Base-by-base conservation (phyloP, 2,797 vertebrate genomes). In the Ciconia nigra region DNA sequence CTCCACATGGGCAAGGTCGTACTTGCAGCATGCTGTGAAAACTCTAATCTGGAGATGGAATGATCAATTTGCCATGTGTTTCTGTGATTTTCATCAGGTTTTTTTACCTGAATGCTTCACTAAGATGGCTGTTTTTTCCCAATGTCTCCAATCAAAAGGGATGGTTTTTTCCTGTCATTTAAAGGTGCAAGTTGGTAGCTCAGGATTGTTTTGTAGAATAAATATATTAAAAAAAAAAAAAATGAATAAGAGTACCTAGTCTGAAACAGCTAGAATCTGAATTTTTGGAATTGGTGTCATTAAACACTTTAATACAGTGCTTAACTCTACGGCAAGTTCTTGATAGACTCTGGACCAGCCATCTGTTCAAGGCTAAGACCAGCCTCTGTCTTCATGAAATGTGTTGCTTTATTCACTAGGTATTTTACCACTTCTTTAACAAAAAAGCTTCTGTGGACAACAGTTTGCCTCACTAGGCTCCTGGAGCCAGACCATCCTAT, bases 361-460 rank as follows among this genome's bases (percentile, higher is more conserved):
- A 31, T 73, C 61, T 63, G 76, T 39, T 65, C 29, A 22, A 70
- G 41, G 58, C 69, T 47, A 55, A 33, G 73, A 47, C 55, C 61
- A 67, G 55, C 59, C 55, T 47, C 15, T 29, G 4, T 54, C 67
- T 74, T 65, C 5, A 15, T 39, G 82, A 49, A 44, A 41, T 20
- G 21, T 47, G 4, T 39, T 55, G 46, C 35, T 78, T 79, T 74
- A 19, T 63, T 87, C 77, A 39, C 51, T n/a, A 29, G 35, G 29
- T 8, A 3, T 65, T 63, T 92, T 83, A 78, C 61, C 57, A 41
- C n/a, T 80, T 51, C 51, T 87, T n/a, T 52, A 62, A 76, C 73
- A 83, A 74, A 90, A 88, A 76, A 15, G 33, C 62, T 70, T 83
- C 62, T 90, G 52, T 87, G 73, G 78, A 51, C 73, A 76, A 25